These are phyloP conservation scores for Stictocephala bisonia DNA, from an alignment of 2,888 invertebrate species.

Conservation along the genomic window DNA sequence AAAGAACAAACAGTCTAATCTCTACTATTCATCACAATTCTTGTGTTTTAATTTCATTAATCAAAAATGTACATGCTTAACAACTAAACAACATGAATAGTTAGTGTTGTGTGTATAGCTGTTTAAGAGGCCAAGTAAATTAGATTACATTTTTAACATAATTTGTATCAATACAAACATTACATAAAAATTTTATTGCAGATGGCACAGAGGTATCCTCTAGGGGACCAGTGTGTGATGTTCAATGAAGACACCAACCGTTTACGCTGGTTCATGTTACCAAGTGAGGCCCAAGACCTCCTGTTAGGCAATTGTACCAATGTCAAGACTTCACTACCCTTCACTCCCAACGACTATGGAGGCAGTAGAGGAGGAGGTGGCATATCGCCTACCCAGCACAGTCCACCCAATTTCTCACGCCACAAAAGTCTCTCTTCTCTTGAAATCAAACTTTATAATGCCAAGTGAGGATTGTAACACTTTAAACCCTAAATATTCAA, in stretches of 20 bases:
- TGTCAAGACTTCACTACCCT: conserved; percentile 81
- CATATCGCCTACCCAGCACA: conserved; percentile 2
- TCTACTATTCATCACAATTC: no score
- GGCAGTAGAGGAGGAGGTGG: conserved; percentile 51
- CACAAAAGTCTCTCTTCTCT: conserved; percentile 78
- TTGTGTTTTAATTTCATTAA: no score
- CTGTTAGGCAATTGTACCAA: conserved; percentile 79
- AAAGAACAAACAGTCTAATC: no score
- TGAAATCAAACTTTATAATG: conserved; percentile 65
- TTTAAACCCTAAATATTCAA: no score
- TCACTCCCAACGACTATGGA: conserved; percentile 74
- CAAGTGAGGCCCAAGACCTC: conserved; percentile 85
- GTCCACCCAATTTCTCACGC: conserved; percentile 61
- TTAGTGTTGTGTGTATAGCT: no score
- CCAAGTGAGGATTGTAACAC: no score
- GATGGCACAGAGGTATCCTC: conserved; percentile 78
- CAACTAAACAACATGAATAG: no score
- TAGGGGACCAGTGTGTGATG: conserved; percentile 78
- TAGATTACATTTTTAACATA: no score
- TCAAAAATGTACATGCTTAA: no score
- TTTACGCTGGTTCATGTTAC: conserved; percentile 89
- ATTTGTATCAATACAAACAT: no score
- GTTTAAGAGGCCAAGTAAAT: no score
- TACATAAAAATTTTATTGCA: no score
- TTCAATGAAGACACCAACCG: conserved; percentile 77